Conservation (phyloP, 2,113 vertebrate species). For the Daphoenositta chrysoptera region DNA sequence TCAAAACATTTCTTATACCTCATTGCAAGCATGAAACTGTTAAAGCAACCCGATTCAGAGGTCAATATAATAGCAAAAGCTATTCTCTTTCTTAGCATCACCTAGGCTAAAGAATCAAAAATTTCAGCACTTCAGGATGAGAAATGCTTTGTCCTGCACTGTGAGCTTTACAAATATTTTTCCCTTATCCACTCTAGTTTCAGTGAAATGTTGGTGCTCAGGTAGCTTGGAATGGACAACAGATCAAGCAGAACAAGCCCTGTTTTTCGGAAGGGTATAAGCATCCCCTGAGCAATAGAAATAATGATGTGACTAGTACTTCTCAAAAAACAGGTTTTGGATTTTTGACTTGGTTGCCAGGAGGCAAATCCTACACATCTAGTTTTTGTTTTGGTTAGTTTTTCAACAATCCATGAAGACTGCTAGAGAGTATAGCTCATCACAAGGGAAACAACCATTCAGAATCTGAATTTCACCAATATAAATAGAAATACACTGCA, state of each 20-base stretch:
- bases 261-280: neutral
- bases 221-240: neutral
- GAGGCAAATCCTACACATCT: neutral
- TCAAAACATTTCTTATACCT: rapidly evolving
- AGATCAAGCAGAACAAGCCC: neutral
- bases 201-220: neutral
- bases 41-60: neutral
- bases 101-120: neutral
- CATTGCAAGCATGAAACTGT: neutral
- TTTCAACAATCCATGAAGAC: neutral
- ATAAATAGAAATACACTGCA: neutral
- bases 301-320: neutral
- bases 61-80: neutral
- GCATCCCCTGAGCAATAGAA: neutral
- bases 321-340: neutral
- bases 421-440: neutral
- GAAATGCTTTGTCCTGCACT: neutral
- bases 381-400: neutral
- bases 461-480: neutral
- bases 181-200: rapidly evolving
- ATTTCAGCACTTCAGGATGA: rapidly evolving
- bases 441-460: neutral
- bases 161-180: neutral
- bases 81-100: neutral
- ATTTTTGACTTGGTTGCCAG: neutral